Evolutionary conservation across 2,113 vertebrate species (phyloP).

Genomic region (Macquaria australasica): DNA sequence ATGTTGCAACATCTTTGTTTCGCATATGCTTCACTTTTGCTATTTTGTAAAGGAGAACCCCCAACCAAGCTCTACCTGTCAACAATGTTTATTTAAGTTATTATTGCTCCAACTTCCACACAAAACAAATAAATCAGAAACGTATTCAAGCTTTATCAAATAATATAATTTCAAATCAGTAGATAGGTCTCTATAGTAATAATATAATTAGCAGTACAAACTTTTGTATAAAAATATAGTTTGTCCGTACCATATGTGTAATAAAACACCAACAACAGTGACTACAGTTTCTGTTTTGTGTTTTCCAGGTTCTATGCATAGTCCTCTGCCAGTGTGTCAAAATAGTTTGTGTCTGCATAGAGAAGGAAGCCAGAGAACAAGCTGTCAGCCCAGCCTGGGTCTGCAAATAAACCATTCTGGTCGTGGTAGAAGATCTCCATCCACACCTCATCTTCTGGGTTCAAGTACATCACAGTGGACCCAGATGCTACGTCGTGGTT

Average conservation of each 20-base stretch:
- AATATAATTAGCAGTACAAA: conserved; percentile 42
- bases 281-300: conserved; percentile 17
- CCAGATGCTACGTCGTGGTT: conserved; percentile 97
- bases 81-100: conserved; percentile 55
- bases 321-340: conserved; percentile 92
- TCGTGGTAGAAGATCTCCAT: conserved; percentile 96
- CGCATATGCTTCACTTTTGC: background rate
- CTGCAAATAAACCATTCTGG: conserved; percentile 96
- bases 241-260: conserved; percentile 9
- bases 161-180: conserved; percentile 26
- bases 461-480: conserved; percentile 93
- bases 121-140: conserved; percentile 17
- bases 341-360: conserved; percentile 94
- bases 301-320: conserved; percentile 73
- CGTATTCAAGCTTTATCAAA: conserved; percentile 35
- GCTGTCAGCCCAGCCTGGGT: conserved; percentile 95
- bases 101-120: background rate
- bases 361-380: conserved; percentile 98
- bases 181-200: conserved; percentile 32
- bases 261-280: conserved; percentile 7
- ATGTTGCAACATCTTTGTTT: background rate
- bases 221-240: conserved; percentile 67
- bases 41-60: background rate
- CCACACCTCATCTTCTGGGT: conserved; percentile 98
- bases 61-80: background rate